Percentiles rank a stretch among this genome's conserved stretches.
Conservation (phyloP, 1,140 invertebrate genomes). For the Phymastichus coffea region DNA sequence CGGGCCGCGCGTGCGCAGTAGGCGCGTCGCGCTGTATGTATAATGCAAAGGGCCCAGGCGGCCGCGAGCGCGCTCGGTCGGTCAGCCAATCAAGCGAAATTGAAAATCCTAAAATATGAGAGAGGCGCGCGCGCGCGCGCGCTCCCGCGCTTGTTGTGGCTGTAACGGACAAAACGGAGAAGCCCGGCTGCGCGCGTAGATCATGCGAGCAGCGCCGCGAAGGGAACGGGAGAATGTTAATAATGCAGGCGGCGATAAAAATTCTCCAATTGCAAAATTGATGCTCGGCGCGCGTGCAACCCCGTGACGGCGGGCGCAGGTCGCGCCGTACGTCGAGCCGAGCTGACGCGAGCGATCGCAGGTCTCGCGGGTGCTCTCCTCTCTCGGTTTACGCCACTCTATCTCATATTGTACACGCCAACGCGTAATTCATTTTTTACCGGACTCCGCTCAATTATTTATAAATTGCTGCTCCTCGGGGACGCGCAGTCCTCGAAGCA, state of each 20-base stretch:
- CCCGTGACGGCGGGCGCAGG: too few relatives aligned
- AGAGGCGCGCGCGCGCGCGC: too few relatives aligned
- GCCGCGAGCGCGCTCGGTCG: too few relatives aligned
- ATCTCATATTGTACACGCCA: conserved; percentile 55
- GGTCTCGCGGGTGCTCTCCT: conserved; percentile 53
- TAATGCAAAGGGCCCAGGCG: too few relatives aligned
- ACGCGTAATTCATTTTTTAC: conserved; percentile 60
- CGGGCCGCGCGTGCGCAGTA: background rate
- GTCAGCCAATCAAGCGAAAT: conserved; percentile 8
- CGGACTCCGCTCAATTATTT: conserved; percentile 59
- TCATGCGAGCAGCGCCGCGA: background rate
- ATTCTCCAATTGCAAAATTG: conserved; percentile 60
- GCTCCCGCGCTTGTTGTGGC: too few relatives aligned
- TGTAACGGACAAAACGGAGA: background rate
- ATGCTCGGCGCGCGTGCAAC: conserved; percentile 57
- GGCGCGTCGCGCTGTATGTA: too few relatives aligned
- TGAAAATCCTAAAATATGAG: conserved; percentile 1
- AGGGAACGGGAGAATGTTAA: background rate
- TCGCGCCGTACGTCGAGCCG: too few relatives aligned
- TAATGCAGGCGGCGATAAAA: conserved; percentile 54
- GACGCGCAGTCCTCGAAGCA: conserved; percentile 3
- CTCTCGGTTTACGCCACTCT: conserved; percentile 40
- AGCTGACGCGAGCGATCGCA: conserved; percentile 8
- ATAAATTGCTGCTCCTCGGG: conserved; percentile 57
- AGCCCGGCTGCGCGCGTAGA: background rate